Conservation (phyloP, 2,888 invertebrate genomes). For the Dicyrtoma fusca region DNA sequence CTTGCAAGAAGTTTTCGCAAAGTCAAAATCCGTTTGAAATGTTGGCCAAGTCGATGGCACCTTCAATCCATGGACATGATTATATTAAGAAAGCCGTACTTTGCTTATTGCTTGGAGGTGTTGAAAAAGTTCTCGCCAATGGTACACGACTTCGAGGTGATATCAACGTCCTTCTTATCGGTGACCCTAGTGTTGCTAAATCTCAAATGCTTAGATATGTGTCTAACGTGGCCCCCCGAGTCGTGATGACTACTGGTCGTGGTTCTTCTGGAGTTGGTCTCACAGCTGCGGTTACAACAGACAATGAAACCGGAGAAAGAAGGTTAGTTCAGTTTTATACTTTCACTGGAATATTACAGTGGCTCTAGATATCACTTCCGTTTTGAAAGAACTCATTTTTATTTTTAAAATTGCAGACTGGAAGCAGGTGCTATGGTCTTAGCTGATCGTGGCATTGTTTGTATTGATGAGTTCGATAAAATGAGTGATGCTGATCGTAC, state of each 20-base stretch:
- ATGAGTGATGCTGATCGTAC: constrained; percentile 99
- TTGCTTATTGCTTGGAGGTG: constrained; percentile 90
- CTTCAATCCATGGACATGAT: constrained; percentile 96
- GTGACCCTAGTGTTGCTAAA: constrained; percentile 99
- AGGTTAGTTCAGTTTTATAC: constrained; percentile 61
- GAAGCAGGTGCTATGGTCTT: constrained; percentile 99
- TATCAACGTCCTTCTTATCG: constrained; percentile 91
- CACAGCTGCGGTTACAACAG: constrained; percentile 96
- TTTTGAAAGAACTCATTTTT: neutral
- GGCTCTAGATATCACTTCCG: neutral
- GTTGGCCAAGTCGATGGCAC: constrained; percentile 89
- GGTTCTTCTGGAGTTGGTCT: constrained; percentile 98
- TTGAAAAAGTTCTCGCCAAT: constrained; percentile 89
- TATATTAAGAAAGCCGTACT: constrained; percentile 95
- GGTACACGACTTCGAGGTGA: constrained; percentile 88
- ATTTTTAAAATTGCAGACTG: constrained; percentile 63
- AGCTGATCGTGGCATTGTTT: constrained; percentile 96
- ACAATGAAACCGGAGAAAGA: constrained; percentile 87
- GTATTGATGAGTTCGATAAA: constrained; percentile 97
- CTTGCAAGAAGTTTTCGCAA: constrained; percentile 76
- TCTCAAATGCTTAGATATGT: constrained; percentile 95
- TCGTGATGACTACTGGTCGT: constrained; percentile 95
- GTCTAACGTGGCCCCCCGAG: constrained; percentile 89
- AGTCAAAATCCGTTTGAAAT: constrained; percentile 79
- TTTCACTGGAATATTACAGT: constrained; percentile 22